Conservation (phyloP, 2,797 vertebrate species). For the Heteromormyrus szaboi region DNA sequence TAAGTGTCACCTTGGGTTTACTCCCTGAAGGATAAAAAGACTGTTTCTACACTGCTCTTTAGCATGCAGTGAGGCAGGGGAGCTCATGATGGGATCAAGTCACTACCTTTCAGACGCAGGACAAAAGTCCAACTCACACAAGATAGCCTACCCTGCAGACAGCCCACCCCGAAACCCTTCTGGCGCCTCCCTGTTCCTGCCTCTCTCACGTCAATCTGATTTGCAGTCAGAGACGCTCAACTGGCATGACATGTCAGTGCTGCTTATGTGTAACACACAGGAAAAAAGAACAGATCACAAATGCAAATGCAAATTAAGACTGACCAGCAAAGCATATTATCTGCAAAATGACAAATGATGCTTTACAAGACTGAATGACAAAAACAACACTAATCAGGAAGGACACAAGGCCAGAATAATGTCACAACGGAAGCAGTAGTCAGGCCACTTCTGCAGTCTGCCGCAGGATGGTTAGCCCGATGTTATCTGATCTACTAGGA, state of each 20-base stretch:
- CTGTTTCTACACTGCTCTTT: neutral
- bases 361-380: neutral
- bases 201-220: neutral
- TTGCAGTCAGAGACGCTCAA: neutral
- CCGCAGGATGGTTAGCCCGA: neutral
- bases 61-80: neutral
- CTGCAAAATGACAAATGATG: neutral
- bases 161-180: neutral
- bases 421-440: neutral
- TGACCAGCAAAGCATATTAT: neutral
- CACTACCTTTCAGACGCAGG: neutral
- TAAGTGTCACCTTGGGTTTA: neutral
- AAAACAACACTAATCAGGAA: neutral
- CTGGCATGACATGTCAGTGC: neutral
- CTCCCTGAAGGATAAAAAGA: neutral
- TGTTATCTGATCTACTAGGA: neutral
- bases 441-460: neutral
- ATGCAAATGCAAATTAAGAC: neutral
- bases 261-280: constrained; percentile 1
- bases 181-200: neutral
- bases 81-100: neutral
- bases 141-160: neutral
- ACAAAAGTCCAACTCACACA: neutral
- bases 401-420: neutral
- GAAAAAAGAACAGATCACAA: neutral